Evolutionary conservation across 2,113 vertebrate species (phyloP).

Genomic region (Lipophrys pholis): DNA sequence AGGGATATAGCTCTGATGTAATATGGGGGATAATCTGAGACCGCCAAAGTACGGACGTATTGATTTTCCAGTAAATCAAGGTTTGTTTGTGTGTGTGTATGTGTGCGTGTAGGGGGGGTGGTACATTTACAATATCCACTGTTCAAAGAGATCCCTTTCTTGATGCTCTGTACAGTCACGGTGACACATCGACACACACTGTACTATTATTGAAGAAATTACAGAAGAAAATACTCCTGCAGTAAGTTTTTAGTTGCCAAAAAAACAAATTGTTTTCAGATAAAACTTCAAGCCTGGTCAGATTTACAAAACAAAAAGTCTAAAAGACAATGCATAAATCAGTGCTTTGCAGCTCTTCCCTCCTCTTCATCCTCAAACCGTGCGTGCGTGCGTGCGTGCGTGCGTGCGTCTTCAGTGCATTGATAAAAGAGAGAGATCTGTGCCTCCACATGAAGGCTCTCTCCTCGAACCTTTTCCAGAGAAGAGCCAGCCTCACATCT

Average conservation of each 20-base stretch:
- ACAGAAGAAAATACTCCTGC: background rate
- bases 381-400: background rate
- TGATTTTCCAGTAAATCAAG: conserved; percentile 52
- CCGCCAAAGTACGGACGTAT: conserved; percentile 33
- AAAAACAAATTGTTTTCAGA: background rate
- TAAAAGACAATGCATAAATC: conserved; percentile 37
- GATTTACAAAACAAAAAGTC: conserved; percentile 24
- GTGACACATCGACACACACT: too few relatives aligned
- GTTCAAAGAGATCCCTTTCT: too few relatives aligned
- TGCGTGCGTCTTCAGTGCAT: background rate
- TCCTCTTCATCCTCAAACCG: conserved; percentile 33
- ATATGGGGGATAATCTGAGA: conserved; percentile 42
- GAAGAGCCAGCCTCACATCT: conserved; percentile 45
- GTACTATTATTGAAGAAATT: background rate
- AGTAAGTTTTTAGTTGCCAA: too few relatives aligned
- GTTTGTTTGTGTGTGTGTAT: conserved; percentile 14
- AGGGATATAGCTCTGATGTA: conserved; percentile 34
- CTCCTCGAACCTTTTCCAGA: conserved; percentile 43
- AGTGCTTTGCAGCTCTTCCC: conserved; percentile 25
- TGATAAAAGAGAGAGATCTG: conserved; percentile 40
- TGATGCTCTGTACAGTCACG: too few relatives aligned
- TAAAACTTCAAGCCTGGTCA: background rate
- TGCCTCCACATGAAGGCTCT: conserved; percentile 55
- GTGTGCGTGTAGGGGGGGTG: conserved; percentile 6
- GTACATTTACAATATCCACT: too few relatives aligned